Percentiles rank a stretch among this genome's conserved stretches.
Conservation (phyloP, 2,888 invertebrate species). For the Myopa testacea region DNA sequence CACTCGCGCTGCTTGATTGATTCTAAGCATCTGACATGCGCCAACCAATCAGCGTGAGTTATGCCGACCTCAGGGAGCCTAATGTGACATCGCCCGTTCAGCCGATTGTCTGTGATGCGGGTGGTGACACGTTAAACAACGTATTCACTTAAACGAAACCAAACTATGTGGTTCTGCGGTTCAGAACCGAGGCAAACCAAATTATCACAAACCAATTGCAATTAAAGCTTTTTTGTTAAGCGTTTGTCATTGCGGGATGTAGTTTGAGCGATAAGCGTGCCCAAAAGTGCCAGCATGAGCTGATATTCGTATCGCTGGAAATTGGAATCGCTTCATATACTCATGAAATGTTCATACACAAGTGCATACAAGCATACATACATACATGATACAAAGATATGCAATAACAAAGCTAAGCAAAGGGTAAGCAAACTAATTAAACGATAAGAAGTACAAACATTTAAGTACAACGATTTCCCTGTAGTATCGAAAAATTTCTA, state of each 20-base stretch:
- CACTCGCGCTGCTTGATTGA: too few relatives aligned
- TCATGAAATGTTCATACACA: not conserved
- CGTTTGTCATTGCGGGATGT: conserved; percentile 42
- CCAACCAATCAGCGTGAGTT: too few relatives aligned
- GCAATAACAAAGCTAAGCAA: conserved; percentile 7
- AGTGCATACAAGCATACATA: too few relatives aligned
- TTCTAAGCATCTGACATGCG: too few relatives aligned
- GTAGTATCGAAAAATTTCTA: not conserved
- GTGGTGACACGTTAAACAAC: too few relatives aligned
- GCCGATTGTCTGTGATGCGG: too few relatives aligned
- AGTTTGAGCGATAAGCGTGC: conserved; percentile 30
- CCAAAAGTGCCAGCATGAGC: conserved; percentile 38
- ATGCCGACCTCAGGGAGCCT: too few relatives aligned
- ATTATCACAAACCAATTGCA: conserved; percentile 43
- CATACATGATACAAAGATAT: too few relatives aligned
- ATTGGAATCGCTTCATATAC: too few relatives aligned
- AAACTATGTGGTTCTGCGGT: conserved; percentile 26
- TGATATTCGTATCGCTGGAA: too few relatives aligned
- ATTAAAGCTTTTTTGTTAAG: conserved; percentile 46
- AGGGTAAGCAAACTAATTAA: conserved; percentile 37
- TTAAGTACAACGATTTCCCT: not conserved
- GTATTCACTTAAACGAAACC: not conserved
- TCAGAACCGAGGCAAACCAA: not conserved
- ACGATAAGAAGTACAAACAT: conserved; percentile 29
- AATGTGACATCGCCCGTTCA: too few relatives aligned